phyloP scores from a whole-genome alignment of 2,113 vertebrate species.

The Scatophagus argus region DNA sequence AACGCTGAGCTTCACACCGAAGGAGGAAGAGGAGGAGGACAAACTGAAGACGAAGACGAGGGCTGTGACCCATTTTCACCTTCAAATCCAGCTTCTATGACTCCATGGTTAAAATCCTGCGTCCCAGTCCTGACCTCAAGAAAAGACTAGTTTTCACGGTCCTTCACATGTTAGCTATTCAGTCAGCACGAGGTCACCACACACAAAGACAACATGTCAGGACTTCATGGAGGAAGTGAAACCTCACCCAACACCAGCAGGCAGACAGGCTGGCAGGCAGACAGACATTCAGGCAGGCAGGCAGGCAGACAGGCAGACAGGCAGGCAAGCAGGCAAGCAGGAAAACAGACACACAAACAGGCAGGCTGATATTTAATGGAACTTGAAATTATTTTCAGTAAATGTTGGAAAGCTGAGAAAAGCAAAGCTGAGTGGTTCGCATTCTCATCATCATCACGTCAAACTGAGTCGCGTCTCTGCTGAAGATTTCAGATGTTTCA shows the following conservation, averaged over 20 bases:
- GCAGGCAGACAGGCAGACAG: no score
- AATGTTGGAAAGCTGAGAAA: not conserved
- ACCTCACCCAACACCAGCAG: no score
- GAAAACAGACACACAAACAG: no score
- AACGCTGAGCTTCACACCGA: conserved; percentile 52
- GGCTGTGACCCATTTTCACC: not conserved
- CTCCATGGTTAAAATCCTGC: not conserved
- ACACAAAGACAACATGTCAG: no score
- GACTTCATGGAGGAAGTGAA: no score
- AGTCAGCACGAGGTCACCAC: no score
- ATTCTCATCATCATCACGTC: not conserved
- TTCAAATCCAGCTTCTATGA: not conserved
- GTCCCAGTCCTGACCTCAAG: not conserved
- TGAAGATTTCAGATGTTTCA: no score
- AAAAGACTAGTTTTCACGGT: no score
- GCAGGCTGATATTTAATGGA: not conserved
- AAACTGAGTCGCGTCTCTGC: not conserved
- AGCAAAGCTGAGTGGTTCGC: not conserved
- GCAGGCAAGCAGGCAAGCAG: no score
- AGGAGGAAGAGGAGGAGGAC: not conserved
- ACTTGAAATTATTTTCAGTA: not conserved
- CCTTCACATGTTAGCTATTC: no score
- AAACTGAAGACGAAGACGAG: conserved; percentile 14
- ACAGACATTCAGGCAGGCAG: no score
- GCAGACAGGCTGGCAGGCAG: no score